Evolutionary conservation across 1,140 invertebrate genomes (phyloP).

Genomic region (Scaptomyza montana): DNA sequence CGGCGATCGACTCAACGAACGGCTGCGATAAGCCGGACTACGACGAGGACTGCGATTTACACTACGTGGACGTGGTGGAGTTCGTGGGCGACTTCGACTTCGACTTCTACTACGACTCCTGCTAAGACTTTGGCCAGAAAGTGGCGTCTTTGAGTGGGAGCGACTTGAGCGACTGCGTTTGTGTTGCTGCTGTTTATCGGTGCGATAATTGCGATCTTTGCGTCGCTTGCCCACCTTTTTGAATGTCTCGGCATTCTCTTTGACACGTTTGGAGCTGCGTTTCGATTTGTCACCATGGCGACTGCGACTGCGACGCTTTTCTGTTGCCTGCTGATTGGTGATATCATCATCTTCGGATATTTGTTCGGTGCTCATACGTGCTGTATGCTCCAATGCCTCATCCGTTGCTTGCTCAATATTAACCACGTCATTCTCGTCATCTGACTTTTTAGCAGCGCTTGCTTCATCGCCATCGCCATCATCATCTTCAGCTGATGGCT

Average conservation of each 20-base stretch:
- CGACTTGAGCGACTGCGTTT: slow-evolving; percentile 46
- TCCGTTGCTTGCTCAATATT: not conserved
- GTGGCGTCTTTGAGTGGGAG: slow-evolving; percentile 29
- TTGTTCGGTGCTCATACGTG: slow-evolving; percentile 88
- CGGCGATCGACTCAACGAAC: slow-evolving; percentile 28
- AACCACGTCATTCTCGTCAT: not conserved
- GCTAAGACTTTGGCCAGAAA: slow-evolving; percentile 14
- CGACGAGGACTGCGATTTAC: slow-evolving; percentile 31
- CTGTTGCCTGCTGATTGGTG: slow-evolving; percentile 69
- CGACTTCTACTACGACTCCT: slow-evolving; percentile 38
- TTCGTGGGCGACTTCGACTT: slow-evolving; percentile 17
- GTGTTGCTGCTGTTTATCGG: slow-evolving; percentile 84
- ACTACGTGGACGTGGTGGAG: slow-evolving; percentile 5
- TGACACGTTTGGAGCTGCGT: slow-evolving; percentile 60
- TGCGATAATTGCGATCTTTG: slow-evolving; percentile 92
- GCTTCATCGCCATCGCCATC: not conserved
- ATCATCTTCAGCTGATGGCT: slow-evolving; percentile 4
- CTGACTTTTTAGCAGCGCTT: slow-evolving; percentile 16
- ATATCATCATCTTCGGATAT: slow-evolving; percentile 88
- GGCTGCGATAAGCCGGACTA: slow-evolving; percentile 29
- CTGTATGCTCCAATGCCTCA: slow-evolving; percentile 67
- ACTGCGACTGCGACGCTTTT: slow-evolving; percentile 60
- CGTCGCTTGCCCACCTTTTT: slow-evolving; percentile 92
- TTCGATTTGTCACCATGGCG: slow-evolving; percentile 53
- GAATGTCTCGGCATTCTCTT: slow-evolving; percentile 86